Conservation (phyloP, 2,888 invertebrate species). For the Theodoxus fluviatilis region DNA sequence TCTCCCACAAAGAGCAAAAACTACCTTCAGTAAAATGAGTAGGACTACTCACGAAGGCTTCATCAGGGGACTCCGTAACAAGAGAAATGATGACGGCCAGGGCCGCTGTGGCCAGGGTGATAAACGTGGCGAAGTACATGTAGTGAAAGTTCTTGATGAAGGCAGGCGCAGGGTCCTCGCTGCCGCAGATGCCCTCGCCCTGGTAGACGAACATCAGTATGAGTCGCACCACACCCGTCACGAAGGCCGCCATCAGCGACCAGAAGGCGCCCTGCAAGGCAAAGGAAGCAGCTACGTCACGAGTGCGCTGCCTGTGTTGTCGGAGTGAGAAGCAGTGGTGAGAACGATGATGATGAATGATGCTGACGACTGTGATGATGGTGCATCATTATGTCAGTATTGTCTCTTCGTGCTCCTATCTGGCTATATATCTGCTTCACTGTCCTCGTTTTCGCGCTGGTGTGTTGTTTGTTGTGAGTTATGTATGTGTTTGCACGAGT, state of each 20-base stretch:
- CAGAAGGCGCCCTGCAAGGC: constrained; percentile 67
- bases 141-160: constrained; percentile 59
- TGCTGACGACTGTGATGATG: no score
- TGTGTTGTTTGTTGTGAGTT: no score
- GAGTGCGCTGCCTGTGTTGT: no score
- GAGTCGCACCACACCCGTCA: constrained; percentile 66
- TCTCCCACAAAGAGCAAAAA: constrained; percentile 4
- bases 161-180: constrained; percentile 39
- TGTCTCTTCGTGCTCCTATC: no score
- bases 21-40: not conserved
- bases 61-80: constrained; percentile 65
- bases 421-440: no score
- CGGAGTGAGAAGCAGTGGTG: no score
- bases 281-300: no score
- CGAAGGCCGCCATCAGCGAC: constrained; percentile 66
- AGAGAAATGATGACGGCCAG: constrained; percentile 65
- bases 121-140: constrained; percentile 68
- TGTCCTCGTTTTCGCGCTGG: no score
- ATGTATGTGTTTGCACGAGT: no score
- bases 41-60: constrained; percentile 54
- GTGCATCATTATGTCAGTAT: no score
- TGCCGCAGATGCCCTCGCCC: constrained; percentile 45
- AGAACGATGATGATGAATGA: no score
- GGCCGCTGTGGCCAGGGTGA: constrained; percentile 65
- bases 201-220: constrained; percentile 63